Conservation (phyloP, 2,797 vertebrate species). For the Pempheris klunzingeri region DNA sequence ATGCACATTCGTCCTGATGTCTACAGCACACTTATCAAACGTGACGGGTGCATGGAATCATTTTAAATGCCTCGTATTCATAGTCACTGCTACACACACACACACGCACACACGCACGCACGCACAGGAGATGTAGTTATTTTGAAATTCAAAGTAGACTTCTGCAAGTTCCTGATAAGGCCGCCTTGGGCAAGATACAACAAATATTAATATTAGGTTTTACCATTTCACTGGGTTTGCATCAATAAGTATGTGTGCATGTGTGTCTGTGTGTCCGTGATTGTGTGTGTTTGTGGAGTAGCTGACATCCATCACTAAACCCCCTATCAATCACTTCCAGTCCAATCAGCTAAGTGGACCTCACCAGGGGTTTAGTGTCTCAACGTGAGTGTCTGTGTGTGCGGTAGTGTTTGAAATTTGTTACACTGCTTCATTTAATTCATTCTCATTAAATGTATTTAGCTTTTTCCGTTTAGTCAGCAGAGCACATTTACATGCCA, state of each 20-base stretch:
- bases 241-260: constrained; percentile 37
- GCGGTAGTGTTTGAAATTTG: constrained; percentile 21
- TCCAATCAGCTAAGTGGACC: constrained; percentile 78
- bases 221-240: constrained; percentile 56
- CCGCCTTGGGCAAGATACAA: constrained; percentile 64
- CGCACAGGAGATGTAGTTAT: constrained; percentile 53
- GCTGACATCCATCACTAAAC: constrained; percentile 65
- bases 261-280: constrained; percentile 24
- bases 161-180: constrained; percentile 77
- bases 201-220: constrained; percentile 70
- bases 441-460: constrained; percentile 50
- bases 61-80: constrained; percentile 33
- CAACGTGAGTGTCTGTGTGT: constrained; percentile 17
- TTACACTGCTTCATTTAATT: constrained; percentile 47
- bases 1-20: constrained; percentile 26
- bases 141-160: constrained; percentile 79
- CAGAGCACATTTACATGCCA: constrained; percentile 52
- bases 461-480: constrained; percentile 46
- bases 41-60: constrained; percentile 27
- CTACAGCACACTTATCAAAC: constrained; percentile 26
- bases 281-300: constrained; percentile 31
- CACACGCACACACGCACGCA: background rate
- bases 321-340: constrained; percentile 71
- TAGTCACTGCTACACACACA: too few relatives aligned
- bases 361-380: constrained; percentile 38